phyloP scores from a whole-genome alignment of 1,140 invertebrate species.

The Danaus plexippus region DNA sequence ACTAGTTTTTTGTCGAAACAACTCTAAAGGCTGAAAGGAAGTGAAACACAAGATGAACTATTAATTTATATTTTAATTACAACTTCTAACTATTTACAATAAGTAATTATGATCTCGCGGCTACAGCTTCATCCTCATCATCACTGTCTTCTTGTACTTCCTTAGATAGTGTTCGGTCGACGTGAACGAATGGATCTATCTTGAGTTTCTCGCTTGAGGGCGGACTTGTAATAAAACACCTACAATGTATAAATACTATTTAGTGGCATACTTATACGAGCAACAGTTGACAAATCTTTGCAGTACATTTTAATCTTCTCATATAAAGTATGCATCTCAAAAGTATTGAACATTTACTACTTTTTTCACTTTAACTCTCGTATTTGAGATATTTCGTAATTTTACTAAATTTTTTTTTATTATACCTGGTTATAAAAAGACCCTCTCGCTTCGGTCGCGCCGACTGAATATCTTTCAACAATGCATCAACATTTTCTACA shows the following conservation, averaged over 20 bases:
- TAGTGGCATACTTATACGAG: no score
- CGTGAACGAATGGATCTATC: constrained; percentile 75
- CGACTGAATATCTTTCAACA: constrained; percentile 76
- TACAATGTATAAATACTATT: constrained; percentile 19
- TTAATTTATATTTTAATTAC: constrained; percentile 1
- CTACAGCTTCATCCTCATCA: constrained; percentile 49
- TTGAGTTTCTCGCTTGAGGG: constrained; percentile 77
- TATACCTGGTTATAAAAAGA: constrained; percentile 78
- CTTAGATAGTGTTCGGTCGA: constrained; percentile 51
- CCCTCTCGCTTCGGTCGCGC: constrained; percentile 76
- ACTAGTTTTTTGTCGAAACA: no score
- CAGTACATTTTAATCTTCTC: no score
- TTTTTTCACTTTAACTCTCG: no score
- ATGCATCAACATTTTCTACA: constrained; percentile 78
- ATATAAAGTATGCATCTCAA: no score
- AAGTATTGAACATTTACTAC: no score
- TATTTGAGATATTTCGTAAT: no score
- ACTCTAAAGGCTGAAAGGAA: no score
- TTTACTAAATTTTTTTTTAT: no score
- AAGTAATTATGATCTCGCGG: constrained; percentile 36
- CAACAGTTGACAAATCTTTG: no score
- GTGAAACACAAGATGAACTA: no score
- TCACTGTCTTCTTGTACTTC: constrained; percentile 62
- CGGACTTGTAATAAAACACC: constrained; percentile 68
- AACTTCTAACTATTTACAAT: constrained; percentile 11